Evolutionary conservation across 2,797 vertebrate genomes (phyloP).

Genomic region (Sebastes iracundus): DNA sequence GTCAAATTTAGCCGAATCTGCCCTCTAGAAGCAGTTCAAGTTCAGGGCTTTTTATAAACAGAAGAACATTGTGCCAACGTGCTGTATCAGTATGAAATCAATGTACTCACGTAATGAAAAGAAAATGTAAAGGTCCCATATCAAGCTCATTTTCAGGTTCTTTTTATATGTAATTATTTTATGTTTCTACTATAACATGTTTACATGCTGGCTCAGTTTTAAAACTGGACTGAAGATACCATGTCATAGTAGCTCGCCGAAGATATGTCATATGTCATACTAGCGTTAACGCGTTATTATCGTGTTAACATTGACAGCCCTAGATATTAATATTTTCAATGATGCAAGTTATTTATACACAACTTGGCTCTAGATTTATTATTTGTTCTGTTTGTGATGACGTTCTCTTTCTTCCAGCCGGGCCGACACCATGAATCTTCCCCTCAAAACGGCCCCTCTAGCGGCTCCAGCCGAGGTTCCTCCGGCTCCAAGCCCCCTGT

Average conservation of each 20-base stretch:
- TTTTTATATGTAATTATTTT: too few species aligned
- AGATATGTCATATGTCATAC: too few species aligned
- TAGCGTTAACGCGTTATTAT: too few species aligned
- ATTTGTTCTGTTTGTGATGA: not conserved
- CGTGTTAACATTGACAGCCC: too few species aligned
- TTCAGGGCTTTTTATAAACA: not conserved
- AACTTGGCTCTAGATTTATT: not conserved
- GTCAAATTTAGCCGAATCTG: not conserved
- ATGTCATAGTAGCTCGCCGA: too few species aligned
- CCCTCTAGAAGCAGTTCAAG: not conserved
- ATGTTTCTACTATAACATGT: too few species aligned
- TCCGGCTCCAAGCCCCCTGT: constrained; percentile 63
- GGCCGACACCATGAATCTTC: constrained; percentile 76
- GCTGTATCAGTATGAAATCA: not conserved
- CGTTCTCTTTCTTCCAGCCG: constrained; percentile 43
- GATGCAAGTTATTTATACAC: not conserved
- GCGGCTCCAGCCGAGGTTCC: constrained; percentile 42
- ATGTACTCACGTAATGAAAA: not conserved
- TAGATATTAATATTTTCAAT: not conserved
- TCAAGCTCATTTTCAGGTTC: not conserved
- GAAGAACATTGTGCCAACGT: not conserved
- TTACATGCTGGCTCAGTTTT: too few species aligned
- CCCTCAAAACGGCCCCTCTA: constrained; percentile 84
- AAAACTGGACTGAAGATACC: too few species aligned
- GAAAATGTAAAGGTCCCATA: not conserved